Conservation (phyloP, 2,888 invertebrate species). For the Lycocerus yunnanus region DNA sequence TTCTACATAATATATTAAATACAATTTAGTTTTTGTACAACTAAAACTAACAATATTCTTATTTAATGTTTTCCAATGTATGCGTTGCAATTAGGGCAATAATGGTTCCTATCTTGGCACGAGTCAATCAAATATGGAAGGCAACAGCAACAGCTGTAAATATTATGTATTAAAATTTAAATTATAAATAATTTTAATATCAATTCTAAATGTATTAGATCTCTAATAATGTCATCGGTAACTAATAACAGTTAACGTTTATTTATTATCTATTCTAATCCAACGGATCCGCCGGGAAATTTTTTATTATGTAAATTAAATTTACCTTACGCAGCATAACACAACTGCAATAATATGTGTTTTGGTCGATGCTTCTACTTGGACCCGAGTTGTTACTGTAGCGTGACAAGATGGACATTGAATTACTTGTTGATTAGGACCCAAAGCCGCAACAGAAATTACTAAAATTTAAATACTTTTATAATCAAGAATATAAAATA, state of each 20-base stretch:
- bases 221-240: too few species aligned
- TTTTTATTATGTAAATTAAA: background rate
- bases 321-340: constrained; percentile 56
- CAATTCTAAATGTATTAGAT: too few species aligned
- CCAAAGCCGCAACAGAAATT: constrained; percentile 38
- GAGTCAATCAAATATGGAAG: constrained; percentile 57
- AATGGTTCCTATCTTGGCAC: constrained; percentile 55
- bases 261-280: too few species aligned
- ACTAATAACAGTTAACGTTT: too few species aligned
- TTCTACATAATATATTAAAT: too few species aligned
- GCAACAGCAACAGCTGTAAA: constrained; percentile 49
- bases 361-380: constrained; percentile 53
- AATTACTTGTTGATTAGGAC: constrained; percentile 50
- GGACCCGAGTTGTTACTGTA: constrained; percentile 51
- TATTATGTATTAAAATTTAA: background rate
- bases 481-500: background rate
- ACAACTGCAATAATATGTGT: constrained; percentile 58
- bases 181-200: too few species aligned
- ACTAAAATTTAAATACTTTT: background rate
- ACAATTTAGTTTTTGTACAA: background rate
- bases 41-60: background rate
- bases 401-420: constrained; percentile 57
- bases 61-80: constrained; percentile 3
- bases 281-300: too few species aligned
- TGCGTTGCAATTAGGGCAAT: constrained; percentile 45